A percentile compares a stretch with the other conserved stretches of the same genome.
Evolutionary conservation across 2,113 vertebrate species (phyloP).

Genomic region (Xyliphius kryptos): DNA sequence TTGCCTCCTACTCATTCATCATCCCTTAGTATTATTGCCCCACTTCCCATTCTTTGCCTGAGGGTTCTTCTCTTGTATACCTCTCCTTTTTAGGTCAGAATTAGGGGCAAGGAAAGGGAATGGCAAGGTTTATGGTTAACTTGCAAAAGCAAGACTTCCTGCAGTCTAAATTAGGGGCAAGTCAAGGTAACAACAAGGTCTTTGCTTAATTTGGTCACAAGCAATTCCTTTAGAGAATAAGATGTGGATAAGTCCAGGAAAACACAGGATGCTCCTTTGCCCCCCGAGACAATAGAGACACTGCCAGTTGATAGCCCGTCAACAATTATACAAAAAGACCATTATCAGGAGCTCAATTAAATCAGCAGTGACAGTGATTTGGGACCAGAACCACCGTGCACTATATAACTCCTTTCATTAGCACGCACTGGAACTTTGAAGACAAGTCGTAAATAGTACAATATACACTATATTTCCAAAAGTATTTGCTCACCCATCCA

Average conservation of each 20-base stretch:
- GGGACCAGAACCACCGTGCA: slow-evolving; percentile 58
- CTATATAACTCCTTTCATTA: slow-evolving; percentile 68
- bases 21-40: slow-evolving; percentile 20
- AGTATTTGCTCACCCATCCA: no score
- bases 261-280: slow-evolving; percentile 34
- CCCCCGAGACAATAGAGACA: slow-evolving; percentile 49
- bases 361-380: slow-evolving; percentile 63
- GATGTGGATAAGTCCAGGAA: slow-evolving; percentile 6
- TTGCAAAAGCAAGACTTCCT: no score
- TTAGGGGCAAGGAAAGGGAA: no score
- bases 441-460: slow-evolving; percentile 58
- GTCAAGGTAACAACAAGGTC: no score
- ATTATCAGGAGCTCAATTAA: slow-evolving; percentile 59
- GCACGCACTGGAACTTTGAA: slow-evolving; percentile 58
- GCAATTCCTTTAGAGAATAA: no score
- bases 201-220: no score
- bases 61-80: no score
- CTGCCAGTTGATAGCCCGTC: slow-evolving; percentile 16
- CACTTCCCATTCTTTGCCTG: slow-evolving; percentile 28
- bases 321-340: slow-evolving; percentile 52
- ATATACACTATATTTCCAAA: no score
- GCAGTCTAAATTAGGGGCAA: no score
- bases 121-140: no score
- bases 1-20: slow-evolving; percentile 24
- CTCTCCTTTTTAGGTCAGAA: no score